phyloP scores from a whole-genome alignment of 2,113 vertebrate genomes.

The Notothenia rossii region DNA sequence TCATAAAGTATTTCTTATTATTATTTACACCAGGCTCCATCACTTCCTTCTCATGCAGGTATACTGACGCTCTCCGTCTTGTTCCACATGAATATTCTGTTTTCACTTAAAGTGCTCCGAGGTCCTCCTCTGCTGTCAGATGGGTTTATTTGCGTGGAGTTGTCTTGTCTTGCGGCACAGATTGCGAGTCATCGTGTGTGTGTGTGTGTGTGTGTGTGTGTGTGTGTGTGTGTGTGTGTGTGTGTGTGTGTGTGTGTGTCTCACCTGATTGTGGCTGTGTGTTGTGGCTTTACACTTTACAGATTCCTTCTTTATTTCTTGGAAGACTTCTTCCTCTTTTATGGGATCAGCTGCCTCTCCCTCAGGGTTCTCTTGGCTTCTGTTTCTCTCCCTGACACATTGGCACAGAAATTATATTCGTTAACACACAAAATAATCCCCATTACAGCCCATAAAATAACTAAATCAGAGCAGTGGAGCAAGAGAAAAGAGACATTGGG shows the following conservation, averaged over 20 bases:
- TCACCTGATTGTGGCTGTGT: slow-evolving; percentile 27
- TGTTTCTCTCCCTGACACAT: slow-evolving; percentile 34
- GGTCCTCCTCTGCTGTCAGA: slow-evolving; percentile 36
- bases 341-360: slow-evolving; percentile 47
- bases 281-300: slow-evolving; percentile 4
- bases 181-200: no score
- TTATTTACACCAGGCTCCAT: no score
- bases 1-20: no score
- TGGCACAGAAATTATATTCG: no score
- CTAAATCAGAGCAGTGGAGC: slow-evolving; percentile 26
- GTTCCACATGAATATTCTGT: slow-evolving; percentile 4
- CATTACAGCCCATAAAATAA: slow-evolving; percentile 12
- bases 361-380: slow-evolving; percentile 57
- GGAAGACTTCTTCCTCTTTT: slow-evolving; percentile 18
- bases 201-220: background rate
- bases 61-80: background rate
- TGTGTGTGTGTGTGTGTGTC: background rate
- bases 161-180: slow-evolving; percentile 62
- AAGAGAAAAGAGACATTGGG: background rate
- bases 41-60: no score
- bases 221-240: no score
- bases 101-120: slow-evolving; percentile 15
- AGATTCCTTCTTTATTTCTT: slow-evolving; percentile 19
- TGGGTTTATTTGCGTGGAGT: slow-evolving; percentile 34
- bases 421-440: slow-evolving; percentile 2